Evolutionary conservation across 2,888 invertebrate species (phyloP).

Genomic region (Syritta pipiens): DNA sequence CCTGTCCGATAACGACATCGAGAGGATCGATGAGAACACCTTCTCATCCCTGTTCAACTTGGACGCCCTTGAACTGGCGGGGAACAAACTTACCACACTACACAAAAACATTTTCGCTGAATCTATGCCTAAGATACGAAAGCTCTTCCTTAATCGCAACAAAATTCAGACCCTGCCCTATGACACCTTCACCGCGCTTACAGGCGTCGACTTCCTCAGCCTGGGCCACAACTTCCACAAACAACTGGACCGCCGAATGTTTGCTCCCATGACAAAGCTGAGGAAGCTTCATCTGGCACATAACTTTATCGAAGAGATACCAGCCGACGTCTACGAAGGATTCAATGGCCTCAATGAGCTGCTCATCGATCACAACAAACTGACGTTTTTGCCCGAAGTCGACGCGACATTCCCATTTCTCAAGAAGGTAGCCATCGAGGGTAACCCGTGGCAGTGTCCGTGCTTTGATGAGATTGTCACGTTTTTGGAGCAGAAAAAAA

Average conservation of each 20-base stretch:
- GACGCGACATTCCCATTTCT: constrained; percentile 72
- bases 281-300: constrained; percentile 75
- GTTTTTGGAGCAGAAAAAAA: constrained; percentile 71
- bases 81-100: constrained; percentile 73
- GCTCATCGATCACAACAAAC: constrained; percentile 75
- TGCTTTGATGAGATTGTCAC: constrained; percentile 73
- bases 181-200: constrained; percentile 72
- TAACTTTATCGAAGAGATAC: constrained; percentile 73
- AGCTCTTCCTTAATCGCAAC: constrained; percentile 73
- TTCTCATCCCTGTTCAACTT: constrained; percentile 73
- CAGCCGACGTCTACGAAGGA: constrained; percentile 70
- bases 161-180: constrained; percentile 72
- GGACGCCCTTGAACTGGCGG: constrained; percentile 74
- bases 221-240: constrained; percentile 74
- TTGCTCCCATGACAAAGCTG: constrained; percentile 73
- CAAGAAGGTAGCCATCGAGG: constrained; percentile 74
- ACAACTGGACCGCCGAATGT: constrained; percentile 73
- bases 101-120: constrained; percentile 72
- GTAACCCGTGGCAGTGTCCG: constrained; percentile 78
- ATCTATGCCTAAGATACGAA: constrained; percentile 72
- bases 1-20: constrained; percentile 74
- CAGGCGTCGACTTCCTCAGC: constrained; percentile 75
- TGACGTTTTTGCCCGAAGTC: constrained; percentile 74
- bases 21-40: constrained; percentile 71
- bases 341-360: constrained; percentile 73